phyloP scores from a whole-genome alignment of 2,113 vertebrate genomes.

The Illadopsis cleaveri region DNA sequence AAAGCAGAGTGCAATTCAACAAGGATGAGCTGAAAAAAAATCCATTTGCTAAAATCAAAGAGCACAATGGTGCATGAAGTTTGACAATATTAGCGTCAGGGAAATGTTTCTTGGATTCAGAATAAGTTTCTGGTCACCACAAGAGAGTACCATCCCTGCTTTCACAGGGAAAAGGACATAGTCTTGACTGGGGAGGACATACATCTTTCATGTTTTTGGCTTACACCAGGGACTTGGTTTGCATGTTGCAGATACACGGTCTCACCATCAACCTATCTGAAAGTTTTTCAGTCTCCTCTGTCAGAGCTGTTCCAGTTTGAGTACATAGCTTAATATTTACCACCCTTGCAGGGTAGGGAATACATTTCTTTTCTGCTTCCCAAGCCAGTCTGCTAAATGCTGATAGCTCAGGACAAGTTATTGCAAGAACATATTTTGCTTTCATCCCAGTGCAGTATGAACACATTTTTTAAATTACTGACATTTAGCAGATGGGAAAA shows the following conservation, averaged over 20 bases:
- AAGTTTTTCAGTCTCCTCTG: neutral
- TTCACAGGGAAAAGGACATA: neutral
- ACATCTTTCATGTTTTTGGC: neutral
- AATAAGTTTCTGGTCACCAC: neutral
- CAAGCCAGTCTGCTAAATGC: neutral
- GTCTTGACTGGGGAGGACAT: neutral
- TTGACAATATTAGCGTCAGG: neutral
- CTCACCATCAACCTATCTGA: neutral
- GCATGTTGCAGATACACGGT: neutral
- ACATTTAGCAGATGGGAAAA: constrained; percentile 8
- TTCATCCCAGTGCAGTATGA: neutral
- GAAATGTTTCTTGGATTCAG: neutral
- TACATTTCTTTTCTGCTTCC: neutral
- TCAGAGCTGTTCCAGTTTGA: neutral
- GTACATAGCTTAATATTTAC: neutral
- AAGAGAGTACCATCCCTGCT: neutral
- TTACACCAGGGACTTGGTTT: neutral
- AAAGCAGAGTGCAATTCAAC: neutral
- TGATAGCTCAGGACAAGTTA: neutral
- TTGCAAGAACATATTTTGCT: neutral
- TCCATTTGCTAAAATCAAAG: rapidly evolving
- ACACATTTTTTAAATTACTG: neutral
- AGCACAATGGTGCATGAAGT: rapidly evolving
- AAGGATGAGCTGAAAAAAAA: neutral
- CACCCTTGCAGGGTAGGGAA: neutral